phyloP scores from a whole-genome alignment of 2,113 vertebrate species.

The Lophius piscatorius region DNA sequence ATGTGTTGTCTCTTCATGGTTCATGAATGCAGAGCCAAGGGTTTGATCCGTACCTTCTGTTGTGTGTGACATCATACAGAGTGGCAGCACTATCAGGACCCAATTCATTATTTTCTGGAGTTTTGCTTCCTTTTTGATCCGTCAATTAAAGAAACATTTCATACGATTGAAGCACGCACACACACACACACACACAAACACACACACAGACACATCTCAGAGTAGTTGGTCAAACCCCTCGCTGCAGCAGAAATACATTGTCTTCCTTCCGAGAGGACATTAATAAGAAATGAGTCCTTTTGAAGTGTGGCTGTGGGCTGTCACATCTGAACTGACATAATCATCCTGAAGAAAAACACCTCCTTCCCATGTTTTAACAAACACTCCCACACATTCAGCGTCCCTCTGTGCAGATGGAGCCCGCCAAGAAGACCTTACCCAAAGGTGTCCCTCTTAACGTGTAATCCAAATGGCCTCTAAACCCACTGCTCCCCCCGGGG shows the following conservation, averaged over 20 bases:
- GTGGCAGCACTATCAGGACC: conserved; percentile 47
- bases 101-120: conserved; percentile 48
- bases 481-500: neutral
- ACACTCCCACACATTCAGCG: conserved; percentile 31
- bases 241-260: conserved; percentile 17
- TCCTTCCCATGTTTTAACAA: conserved; percentile 53
- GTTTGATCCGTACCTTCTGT: conserved; percentile 30
- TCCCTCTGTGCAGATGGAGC: conserved; percentile 25
- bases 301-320: conserved; percentile 52
- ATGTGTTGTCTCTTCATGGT: conserved; percentile 48
- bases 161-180: conserved; percentile 13
- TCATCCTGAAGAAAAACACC: conserved; percentile 56
- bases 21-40: conserved; percentile 12
- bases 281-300: conserved; percentile 64
- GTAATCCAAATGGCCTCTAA: conserved; percentile 21
- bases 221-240: conserved; percentile 21
- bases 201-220: neutral
- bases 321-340: conserved; percentile 62
- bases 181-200: conserved; percentile 1
- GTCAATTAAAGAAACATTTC: conserved; percentile 14
- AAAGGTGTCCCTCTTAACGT: conserved; percentile 17
- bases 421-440: neutral
- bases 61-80: conserved; percentile 46
- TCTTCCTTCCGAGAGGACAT: conserved; percentile 48
- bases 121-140: conserved; percentile 43